Conservation (phyloP, 2,797 vertebrate species). For the Premnoplex brunnescens region DNA sequence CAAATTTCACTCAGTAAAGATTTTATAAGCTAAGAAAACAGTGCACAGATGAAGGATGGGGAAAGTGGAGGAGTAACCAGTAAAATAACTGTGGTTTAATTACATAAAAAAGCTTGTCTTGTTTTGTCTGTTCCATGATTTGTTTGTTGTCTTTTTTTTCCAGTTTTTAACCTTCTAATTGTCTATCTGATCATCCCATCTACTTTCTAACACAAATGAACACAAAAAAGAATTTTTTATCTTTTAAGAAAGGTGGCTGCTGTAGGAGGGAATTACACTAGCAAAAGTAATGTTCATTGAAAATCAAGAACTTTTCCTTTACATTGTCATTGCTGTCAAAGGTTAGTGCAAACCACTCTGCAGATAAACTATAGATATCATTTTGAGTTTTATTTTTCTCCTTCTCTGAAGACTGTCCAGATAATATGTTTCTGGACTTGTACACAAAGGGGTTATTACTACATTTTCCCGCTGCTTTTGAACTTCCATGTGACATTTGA, state of each 20-base stretch:
- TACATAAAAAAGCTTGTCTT: background rate
- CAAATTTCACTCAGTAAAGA: background rate
- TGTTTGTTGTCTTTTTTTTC: background rate
- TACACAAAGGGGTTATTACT: background rate
- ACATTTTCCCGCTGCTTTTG: background rate
- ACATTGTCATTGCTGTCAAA: background rate
- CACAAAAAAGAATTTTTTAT: background rate
- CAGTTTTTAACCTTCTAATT: background rate
- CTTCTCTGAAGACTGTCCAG: conserved; percentile 4
- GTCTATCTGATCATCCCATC: background rate
- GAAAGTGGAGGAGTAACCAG: background rate
- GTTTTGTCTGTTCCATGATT: background rate
- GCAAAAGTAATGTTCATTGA: background rate
- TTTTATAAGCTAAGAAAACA: background rate
- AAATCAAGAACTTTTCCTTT: background rate
- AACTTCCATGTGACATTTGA: conserved; percentile 11
- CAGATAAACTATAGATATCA: background rate
- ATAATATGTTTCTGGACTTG: background rate
- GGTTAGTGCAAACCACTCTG: background rate
- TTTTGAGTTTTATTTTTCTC: background rate
- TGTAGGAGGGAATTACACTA: background rate
- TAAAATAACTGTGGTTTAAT: background rate
- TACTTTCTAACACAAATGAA: background rate
- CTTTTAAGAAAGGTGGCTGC: background rate
- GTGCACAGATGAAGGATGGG: background rate